Conservation (phyloP, 2,113 vertebrate species). For the Burhinus bistriatus region DNA sequence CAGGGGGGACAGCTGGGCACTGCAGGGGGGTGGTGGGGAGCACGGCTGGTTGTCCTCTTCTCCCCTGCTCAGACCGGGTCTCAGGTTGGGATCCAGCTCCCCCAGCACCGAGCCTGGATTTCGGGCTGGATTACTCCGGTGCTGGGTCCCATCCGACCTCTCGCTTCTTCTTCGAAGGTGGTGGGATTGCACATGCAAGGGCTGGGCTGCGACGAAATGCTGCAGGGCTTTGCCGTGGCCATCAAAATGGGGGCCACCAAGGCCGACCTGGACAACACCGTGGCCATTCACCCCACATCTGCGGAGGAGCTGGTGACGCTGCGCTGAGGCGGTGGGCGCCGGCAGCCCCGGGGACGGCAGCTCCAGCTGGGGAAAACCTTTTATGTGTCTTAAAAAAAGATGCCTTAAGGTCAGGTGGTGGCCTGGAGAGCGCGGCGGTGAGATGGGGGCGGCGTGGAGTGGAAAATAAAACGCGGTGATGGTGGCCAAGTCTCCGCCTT, state of each 20-base stretch:
- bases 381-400: rapidly evolving
- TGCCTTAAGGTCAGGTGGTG: not conserved
- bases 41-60: not conserved
- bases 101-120: not conserved
- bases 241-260: conserved; percentile 65
- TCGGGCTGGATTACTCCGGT: rapidly evolving
- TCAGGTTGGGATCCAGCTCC: not conserved
- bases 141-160: not conserved
- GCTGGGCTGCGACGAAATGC: conserved; percentile 23
- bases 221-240: conserved; percentile 60
- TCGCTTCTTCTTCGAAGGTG: not conserved
- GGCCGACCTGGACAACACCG: conserved; percentile 39
- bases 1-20: rapidly evolving
- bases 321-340: not conserved
- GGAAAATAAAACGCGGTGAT: not conserved
- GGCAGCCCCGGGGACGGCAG: rapidly evolving
- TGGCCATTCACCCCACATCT: conserved; percentile 55
- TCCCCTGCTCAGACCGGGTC: not conserved
- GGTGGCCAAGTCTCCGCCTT: not conserved
- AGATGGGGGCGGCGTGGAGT: rapidly evolving
- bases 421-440: rapidly evolving
- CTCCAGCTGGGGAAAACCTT: not conserved
- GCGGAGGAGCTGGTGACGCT: conserved; percentile 51
- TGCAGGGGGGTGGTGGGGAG: too few species aligned
- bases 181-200: conserved; percentile 65